Evolutionary conservation across 92 coral and sea anemone genomes (phyloP).

Genomic region (Plumapathes pennacea): DNA sequence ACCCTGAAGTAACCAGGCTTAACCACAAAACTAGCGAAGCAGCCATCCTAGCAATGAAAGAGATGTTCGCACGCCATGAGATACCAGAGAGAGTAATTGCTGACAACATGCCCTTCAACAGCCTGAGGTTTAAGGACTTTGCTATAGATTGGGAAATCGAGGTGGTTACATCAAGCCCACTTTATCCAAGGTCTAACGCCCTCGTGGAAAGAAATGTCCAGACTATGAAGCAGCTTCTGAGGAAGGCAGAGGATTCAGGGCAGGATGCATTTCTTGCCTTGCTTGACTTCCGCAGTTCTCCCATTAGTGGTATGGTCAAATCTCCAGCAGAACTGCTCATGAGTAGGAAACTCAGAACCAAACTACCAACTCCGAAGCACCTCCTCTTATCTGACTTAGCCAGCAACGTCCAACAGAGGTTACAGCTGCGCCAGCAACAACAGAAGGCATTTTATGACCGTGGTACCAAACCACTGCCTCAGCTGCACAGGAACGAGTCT

Average conservation of each 20-base stretch:
- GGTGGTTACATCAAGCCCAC: constrained; percentile 41
- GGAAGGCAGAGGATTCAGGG: constrained; percentile 16
- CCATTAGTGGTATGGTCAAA: constrained; percentile 41
- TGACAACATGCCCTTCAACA: constrained; percentile 34
- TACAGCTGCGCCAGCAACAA: constrained; percentile 9
- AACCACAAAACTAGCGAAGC: constrained; percentile 18
- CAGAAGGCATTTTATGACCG: constrained; percentile 28
- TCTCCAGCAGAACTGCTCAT: constrained; percentile 32
- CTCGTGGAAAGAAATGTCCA: constrained; percentile 31
- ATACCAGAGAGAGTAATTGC: constrained; percentile 28
- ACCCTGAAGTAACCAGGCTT: constrained; percentile 7
- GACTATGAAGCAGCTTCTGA: constrained; percentile 15
- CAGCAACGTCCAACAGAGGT: constrained; percentile 11
- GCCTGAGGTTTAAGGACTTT: constrained; percentile 14
- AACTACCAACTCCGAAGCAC: constrained; percentile 27
- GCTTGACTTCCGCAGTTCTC: constrained; percentile 27
- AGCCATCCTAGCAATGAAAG: constrained; percentile 46
- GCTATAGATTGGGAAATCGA: constrained; percentile 35
- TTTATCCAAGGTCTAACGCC: constrained; percentile 29
- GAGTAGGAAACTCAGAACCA: constrained; percentile 41
- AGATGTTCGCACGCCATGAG: constrained; percentile 26
- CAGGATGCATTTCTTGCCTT: constrained; percentile 42
- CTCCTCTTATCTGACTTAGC: constrained; percentile 10
- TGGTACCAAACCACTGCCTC: constrained; percentile 11
- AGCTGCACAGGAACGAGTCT: constrained; percentile 14